Evolutionary conservation across 2,888 invertebrate species (phyloP), one percentile per base, ranked within the genome.

Genomic region (Mallateleia sp.): DNA sequence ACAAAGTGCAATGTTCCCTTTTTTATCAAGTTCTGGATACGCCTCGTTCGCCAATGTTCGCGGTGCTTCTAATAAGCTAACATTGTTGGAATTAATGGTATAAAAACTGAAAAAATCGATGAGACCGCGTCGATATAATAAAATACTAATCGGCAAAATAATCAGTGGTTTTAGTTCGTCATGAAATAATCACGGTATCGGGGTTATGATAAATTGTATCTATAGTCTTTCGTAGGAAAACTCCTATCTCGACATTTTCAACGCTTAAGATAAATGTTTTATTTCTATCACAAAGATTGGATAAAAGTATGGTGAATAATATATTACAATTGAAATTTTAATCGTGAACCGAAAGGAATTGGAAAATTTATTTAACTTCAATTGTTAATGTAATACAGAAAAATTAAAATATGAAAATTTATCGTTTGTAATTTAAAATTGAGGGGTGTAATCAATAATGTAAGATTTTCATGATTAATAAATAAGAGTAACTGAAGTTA

Each of bases 1-100:
- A 85, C 77, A 78, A 78, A 78, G 54, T 77, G 54, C 92, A 89
- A 92, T 93, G 89, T 84, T 74, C 11, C 32, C n/a, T 45, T 62
- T 74, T 72, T 72, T 81, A 74, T 74, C 72, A 80, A 80, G 50
- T 42, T 45, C n/a, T 11, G 20, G 56, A 62, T 32, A 28, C 50
- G 18, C 67, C 52, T 24, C 52, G 38, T 60, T 56, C 20, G 50
- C 66, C 38, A 25, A 32, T 24, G 22, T 60, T 32, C 60, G 62
- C 24, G 18, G 11, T 34, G 22, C 25, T 52, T 75, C 72, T 77
- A 69, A 83, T 77, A 83, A 75, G 52, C 69, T 52, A 52, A 82
- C 72, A 66, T 52, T 54, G 45, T 52, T 69, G 69, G 50, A 60
- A 66, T 54, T 20, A 58, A 66, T 38, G 56, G 38, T 74, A 47